Evolutionary conservation across 2,113 vertebrate genomes (phyloP).

Genomic region (Nicator chloris): DNA sequence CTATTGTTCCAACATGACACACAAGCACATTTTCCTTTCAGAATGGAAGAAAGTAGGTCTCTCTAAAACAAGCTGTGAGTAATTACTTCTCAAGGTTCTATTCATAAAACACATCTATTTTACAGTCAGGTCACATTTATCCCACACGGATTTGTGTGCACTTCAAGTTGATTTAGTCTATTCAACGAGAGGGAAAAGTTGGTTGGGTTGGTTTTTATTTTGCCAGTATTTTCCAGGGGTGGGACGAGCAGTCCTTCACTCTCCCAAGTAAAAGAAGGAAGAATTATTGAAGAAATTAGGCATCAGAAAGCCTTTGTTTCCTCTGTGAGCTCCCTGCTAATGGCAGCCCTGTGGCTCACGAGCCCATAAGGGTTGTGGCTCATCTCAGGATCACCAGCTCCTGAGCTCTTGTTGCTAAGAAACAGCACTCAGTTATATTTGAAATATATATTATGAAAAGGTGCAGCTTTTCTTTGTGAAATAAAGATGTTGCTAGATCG

Average conservation of each 20-base stretch:
- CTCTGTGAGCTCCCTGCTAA: not conserved
- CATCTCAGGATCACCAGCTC: not conserved
- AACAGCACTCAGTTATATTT: not conserved
- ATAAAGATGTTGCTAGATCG: not conserved
- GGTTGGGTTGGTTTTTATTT: not conserved
- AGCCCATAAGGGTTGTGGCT: not conserved
- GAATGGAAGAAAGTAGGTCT: not conserved
- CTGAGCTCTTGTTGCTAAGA: conserved; percentile 26
- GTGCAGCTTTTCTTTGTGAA: conserved; percentile 5
- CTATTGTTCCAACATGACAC: not conserved
- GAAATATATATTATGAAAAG: conserved; percentile 50
- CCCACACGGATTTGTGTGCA: not conserved
- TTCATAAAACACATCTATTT: conserved; percentile 19
- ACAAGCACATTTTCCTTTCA: not conserved
- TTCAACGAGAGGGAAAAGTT: not conserved
- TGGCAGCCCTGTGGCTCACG: not conserved
- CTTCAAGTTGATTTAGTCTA: conserved; percentile 16
- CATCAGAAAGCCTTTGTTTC: not conserved
- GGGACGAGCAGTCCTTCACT: not conserved
- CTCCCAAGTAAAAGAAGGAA: not conserved
- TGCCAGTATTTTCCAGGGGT: not conserved
- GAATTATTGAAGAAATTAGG: not conserved
- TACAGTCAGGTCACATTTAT: conserved; percentile 21
- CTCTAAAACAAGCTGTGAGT: conserved; percentile 23
- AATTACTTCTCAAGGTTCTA: conserved; percentile 50